Evolutionary conservation across 2,113 vertebrate species (phyloP), one percentile per base, ranked within the genome.

Genomic region (Lamprotornis superbus): DNA sequence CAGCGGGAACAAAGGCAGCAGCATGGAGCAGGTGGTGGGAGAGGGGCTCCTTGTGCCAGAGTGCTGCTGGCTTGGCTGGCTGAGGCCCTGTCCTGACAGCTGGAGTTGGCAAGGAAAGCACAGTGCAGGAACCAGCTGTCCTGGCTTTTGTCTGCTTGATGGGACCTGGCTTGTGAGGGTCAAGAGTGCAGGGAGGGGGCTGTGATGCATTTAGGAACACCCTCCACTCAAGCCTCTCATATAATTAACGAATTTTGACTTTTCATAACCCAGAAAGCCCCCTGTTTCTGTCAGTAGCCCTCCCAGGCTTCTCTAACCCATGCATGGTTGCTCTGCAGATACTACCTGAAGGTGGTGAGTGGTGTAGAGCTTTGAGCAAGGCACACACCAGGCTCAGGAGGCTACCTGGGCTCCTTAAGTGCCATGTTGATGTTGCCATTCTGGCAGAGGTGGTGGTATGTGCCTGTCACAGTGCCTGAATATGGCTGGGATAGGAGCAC

Each of bases 361-460:
- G 15, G 10, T 25, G 30, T 37, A 31, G 81, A 67, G 39, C 84
- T 74, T 53, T 57, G 14, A 18, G 57, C 9, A 28, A 37, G 44
- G 53, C 40, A 83, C 37, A 28, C 57, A 49, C 16, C 10, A 19
- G 80, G 33, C 53, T 76, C 2, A 1, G 63, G 49, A 76, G 47
- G 28, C 49, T 46, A 1, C 35, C 24, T 52, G 44, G 68, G 46
- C 44, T 77, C 40, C 11, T 27, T 15, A 30, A 59, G 15, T 27
- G 12, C 2, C 2, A 12, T 22, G 14, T 11, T 35, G 71, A 30
- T 68, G 35, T 33, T 68, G 71, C 33, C 40, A 25, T 18, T 7
- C 24, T 56, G 23, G 60, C 44, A 59, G 67, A 50, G 52, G 24
- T 0, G 4, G 40, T 56, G 73, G 12, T 42, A 44, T 0, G 0